Evolutionary conservation across 2,888 invertebrate species (phyloP).

Genomic region (Epicampocera succincta): DNA sequence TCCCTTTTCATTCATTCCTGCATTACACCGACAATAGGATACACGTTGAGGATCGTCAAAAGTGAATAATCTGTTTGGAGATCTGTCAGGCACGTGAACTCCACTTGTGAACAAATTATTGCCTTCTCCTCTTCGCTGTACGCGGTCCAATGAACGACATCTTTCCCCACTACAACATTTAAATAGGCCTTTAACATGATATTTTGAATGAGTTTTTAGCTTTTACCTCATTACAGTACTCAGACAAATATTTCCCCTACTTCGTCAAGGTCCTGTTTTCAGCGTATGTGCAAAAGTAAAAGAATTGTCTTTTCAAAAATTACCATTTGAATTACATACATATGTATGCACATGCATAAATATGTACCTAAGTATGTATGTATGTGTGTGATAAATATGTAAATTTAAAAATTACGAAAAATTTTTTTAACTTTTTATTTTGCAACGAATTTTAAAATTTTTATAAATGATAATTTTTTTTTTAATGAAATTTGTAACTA

Average conservation of each 20-base stretch:
- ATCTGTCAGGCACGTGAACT: conserved; percentile 29
- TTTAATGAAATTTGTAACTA: conserved; percentile 26
- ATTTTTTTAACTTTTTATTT: background rate
- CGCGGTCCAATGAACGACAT: conserved; percentile 33
- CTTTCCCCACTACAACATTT: conserved; percentile 37
- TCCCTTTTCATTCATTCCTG: conserved; percentile 11
- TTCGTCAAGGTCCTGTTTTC: no score
- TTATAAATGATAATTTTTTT: conserved; percentile 31
- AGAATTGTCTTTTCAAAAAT: no score
- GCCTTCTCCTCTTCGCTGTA: background rate
- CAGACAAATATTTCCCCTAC: no score
- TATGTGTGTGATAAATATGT: no score
- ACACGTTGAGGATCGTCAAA: background rate
- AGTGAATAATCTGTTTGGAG: conserved; percentile 19
- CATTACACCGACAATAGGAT: conserved; percentile 21
- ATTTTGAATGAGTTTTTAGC: background rate
- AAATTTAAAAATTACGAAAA: no score
- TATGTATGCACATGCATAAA: no score
- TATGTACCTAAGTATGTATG: no score
- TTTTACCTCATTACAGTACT: conserved; percentile 60
- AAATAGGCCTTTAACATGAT: background rate
- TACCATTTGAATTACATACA: no score
- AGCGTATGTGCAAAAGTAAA: no score
- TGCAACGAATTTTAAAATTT: conserved; percentile 32
- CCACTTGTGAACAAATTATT: conserved; percentile 34